These are phyloP conservation scores for Hozukius guyotensis DNA, from an alignment of 2,797 vertebrate genomes.

Conservation along the genomic window DNA sequence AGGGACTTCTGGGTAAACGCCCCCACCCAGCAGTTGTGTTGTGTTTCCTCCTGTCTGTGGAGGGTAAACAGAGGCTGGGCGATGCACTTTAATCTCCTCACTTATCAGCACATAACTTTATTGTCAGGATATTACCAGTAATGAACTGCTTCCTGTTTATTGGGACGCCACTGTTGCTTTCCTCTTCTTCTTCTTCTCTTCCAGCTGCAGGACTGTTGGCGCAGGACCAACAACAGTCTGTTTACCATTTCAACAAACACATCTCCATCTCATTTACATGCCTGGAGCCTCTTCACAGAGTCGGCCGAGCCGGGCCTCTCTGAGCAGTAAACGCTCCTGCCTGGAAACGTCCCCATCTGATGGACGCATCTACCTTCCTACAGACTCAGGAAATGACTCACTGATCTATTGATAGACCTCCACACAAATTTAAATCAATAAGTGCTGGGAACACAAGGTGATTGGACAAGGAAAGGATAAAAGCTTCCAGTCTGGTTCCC, in stretches of 20 bases:
- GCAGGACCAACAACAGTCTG: conserved; percentile 10
- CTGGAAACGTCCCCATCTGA: conserved; percentile 18
- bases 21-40: not conserved
- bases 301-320: not conserved
- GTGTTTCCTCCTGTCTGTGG: conserved; percentile 8
- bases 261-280: conserved; percentile 48
- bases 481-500: not conserved
- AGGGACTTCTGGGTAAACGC: conserved; percentile 1
- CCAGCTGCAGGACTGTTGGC: conserved; percentile 45
- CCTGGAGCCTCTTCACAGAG: not conserved
- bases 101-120: conserved; percentile 50
- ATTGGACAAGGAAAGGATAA: not conserved
- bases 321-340: not conserved
- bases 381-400: conserved; percentile 22
- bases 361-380: not conserved
- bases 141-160: conserved; percentile 78
- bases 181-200: conserved; percentile 18
- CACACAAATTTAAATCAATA: conserved; percentile 28
- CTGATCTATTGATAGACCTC: conserved; percentile 11
- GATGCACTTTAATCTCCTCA: conserved; percentile 26
- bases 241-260: conserved; percentile 33
- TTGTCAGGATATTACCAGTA: conserved; percentile 65
- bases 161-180: not conserved
- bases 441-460: conserved; percentile 14
- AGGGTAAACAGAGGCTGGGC: conserved; percentile 35